Percentiles rank a stretch among this genome's conserved stretches.
Conservation (phyloP, 2,888 invertebrate species). For the Melanotus villosus region DNA sequence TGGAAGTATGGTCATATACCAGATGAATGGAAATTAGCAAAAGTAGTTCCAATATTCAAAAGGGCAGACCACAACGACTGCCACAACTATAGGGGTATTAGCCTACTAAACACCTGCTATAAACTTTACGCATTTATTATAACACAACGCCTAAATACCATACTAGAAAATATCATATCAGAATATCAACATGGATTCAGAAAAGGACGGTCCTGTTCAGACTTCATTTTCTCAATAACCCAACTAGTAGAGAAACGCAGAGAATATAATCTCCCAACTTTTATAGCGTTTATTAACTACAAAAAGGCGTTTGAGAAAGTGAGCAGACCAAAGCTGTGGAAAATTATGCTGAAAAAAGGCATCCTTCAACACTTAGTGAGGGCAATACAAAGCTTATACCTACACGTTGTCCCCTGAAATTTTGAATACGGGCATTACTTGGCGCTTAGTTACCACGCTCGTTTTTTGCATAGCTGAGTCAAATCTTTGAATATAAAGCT, state of each 20-base stretch:
- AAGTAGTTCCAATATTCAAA: too few species aligned
- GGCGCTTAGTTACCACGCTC: too few species aligned
- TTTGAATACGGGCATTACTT: too few species aligned
- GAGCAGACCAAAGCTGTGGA: background rate
- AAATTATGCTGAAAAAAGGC: too few species aligned
- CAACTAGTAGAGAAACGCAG: background rate
- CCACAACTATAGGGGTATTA: background rate
- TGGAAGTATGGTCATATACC: too few species aligned
- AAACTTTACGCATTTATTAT: background rate
- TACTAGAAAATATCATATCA: background rate
- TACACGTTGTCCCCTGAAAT: too few species aligned
- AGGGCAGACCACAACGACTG: too few species aligned
- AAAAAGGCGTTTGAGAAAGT: background rate
- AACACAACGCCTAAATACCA: background rate
- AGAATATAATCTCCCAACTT: background rate
- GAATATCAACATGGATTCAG: background rate
- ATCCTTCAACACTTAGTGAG: too few species aligned
- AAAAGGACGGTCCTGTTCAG: background rate
- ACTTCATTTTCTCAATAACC: background rate
- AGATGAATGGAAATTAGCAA: too few species aligned
- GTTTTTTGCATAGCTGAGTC: too few species aligned
- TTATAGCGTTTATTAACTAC: background rate
- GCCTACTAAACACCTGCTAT: background rate
- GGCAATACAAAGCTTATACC: too few species aligned
- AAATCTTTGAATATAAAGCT: too few species aligned